Conservation (phyloP, 2,797 vertebrate genomes). For the Cryptoprocta ferox region DNA sequence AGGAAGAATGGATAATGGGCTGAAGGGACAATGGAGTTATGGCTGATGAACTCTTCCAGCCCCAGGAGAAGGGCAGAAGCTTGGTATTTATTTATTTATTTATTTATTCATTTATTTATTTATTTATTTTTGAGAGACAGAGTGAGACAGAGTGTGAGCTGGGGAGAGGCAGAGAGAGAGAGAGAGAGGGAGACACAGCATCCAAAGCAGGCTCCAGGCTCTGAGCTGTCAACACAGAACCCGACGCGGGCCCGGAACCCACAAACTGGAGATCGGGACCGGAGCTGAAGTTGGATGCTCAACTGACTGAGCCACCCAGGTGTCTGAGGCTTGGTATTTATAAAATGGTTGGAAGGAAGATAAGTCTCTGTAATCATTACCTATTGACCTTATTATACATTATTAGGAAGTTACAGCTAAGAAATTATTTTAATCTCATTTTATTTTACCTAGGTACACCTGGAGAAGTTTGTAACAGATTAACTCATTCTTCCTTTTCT, state of each 20-base stretch:
- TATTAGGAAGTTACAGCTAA: background rate
- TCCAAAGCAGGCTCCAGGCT: no score
- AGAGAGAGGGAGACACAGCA: no score
- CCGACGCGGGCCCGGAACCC: no score
- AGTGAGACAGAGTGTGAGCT: no score
- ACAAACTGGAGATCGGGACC: no score
- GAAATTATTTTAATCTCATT: slow-evolving; percentile 8
- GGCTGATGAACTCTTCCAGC: background rate
- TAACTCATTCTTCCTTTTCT: background rate
- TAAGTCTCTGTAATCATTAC: background rate
- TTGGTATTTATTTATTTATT: background rate
- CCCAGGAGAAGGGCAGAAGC: background rate
- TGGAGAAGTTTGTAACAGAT: slow-evolving; percentile 1
- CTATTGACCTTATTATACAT: background rate
- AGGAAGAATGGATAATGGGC: background rate
- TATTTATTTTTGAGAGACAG: no score
- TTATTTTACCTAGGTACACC: background rate
- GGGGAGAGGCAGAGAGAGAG: no score
- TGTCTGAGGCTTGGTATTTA: background rate
- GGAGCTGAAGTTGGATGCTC: no score
- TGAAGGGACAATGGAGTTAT: background rate
- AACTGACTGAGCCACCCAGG: no score
- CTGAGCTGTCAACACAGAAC: no score
- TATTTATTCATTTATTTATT: no score
- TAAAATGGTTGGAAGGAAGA: background rate